phyloP scores from a whole-genome alignment of 2,113 vertebrate genomes.

The Morone saxatilis region DNA sequence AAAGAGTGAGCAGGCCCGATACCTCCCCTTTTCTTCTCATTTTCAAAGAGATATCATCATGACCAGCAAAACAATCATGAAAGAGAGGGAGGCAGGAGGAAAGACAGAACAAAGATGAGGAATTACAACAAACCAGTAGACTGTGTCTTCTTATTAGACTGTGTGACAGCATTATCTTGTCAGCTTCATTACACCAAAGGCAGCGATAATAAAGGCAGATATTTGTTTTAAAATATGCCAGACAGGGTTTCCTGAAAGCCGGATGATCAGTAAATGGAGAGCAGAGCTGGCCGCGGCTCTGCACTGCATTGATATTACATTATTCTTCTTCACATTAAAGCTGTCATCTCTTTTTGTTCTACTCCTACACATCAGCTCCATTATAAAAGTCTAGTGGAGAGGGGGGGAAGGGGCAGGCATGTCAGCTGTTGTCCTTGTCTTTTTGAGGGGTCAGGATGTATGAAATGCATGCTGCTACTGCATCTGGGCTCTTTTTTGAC shows the following conservation, averaged over 20 bases:
- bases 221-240: constrained; percentile 67
- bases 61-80: constrained; percentile 76
- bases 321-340: constrained; percentile 67
- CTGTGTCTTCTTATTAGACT: constrained; percentile 75
- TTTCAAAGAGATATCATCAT: constrained; percentile 82
- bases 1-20: constrained; percentile 75
- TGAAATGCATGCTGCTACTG: neutral
- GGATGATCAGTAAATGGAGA: constrained; percentile 65
- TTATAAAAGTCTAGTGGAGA: constrained; percentile 55
- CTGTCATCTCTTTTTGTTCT: constrained; percentile 67
- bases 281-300: constrained; percentile 16
- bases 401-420: constrained; percentile 57
- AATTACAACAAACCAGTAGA: constrained; percentile 70
- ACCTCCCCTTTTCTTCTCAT: constrained; percentile 64
- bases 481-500: neutral
- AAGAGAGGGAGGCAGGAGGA: constrained; percentile 56
- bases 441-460: constrained; percentile 52
- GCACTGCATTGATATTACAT: constrained; percentile 47
- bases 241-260: constrained; percentile 53
- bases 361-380: constrained; percentile 24
- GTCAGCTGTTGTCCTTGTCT: constrained; percentile 70
- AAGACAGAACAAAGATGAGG: constrained; percentile 63
- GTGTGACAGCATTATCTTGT: constrained; percentile 76
- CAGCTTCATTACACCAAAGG: constrained; percentile 73
- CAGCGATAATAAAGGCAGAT: constrained; percentile 66